Conservation (phyloP, 2,888 invertebrate species). For the Xanthostigma xanthostigma region DNA sequence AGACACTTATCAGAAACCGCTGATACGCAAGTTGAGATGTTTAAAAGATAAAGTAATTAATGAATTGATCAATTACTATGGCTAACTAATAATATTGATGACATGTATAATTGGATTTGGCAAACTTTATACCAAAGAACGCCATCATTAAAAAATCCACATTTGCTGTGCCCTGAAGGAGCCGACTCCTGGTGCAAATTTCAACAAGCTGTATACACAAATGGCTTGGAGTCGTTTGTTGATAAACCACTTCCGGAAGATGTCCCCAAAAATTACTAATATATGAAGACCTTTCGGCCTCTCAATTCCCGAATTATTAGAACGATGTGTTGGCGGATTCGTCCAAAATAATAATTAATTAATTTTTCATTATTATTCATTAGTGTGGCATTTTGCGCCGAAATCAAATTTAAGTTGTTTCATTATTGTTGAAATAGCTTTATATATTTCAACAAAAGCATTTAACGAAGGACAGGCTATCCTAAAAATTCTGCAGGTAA, state of each 20-base stretch:
- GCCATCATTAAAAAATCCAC: conserved; percentile 9
- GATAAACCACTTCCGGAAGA: conserved; percentile 11
- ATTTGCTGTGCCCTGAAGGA: conserved; percentile 9
- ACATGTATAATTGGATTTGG: conserved; percentile 12
- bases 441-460: no score
- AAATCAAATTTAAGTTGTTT: no score
- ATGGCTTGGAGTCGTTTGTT: conserved; percentile 4
- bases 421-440: no score
- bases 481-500: no score
- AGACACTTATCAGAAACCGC: no score
- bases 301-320: no score
- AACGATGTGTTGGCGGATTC: neutral
- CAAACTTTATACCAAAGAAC: conserved; percentile 8
- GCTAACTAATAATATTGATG: conserved; percentile 15
- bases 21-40: no score
- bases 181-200: conserved; percentile 13
- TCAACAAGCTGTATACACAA: conserved; percentile 10
- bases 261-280: conserved; percentile 12
- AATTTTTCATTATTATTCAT: no score
- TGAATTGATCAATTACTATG: conserved; percentile 17
- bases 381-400: no score
- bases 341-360: neutral
- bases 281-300: conserved; percentile 18
- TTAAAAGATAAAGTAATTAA: conserved; percentile 14
- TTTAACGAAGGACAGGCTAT: no score